Evolutionary conservation across 2,113 vertebrate genomes (phyloP).

Genomic region (Megaceryle torquata): DNA sequence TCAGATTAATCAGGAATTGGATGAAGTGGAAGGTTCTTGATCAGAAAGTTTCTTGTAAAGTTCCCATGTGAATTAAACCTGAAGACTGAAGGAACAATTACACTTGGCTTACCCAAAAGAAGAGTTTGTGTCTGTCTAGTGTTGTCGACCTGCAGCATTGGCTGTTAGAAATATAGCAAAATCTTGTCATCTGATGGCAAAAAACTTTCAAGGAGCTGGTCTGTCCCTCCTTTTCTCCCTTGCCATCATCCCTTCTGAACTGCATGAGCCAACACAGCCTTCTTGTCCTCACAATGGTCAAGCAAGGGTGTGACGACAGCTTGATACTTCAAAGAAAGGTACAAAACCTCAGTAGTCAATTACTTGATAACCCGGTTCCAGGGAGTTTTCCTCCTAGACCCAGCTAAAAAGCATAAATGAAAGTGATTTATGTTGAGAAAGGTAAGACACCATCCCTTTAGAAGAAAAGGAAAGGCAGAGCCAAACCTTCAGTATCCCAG

Average conservation of each 20-base stretch:
- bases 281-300: not conserved
- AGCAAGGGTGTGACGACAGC: not conserved
- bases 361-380: accelerated
- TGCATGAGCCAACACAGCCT: not conserved
- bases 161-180: not conserved
- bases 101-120: not conserved
- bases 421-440: not conserved
- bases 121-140: not conserved
- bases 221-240: not conserved
- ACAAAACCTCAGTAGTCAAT: not conserved
- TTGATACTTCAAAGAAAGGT: not conserved
- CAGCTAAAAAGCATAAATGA: not conserved
- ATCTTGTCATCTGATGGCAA: conserved; percentile 56
- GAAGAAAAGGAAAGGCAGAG: not conserved
- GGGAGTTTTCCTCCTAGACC: not conserved
- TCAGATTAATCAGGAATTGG: conserved; percentile 20
- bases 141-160: not conserved
- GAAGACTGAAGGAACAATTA: not conserved
- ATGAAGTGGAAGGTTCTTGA: conserved; percentile 3
- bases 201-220: not conserved
- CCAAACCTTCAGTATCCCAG: not conserved
- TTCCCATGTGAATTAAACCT: not conserved
- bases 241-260: not conserved
- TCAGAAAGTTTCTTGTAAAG: not conserved
- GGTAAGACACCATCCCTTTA: not conserved